Conservation (phyloP, 2,888 invertebrate species). For the Tricholauxania praeusta region DNA sequence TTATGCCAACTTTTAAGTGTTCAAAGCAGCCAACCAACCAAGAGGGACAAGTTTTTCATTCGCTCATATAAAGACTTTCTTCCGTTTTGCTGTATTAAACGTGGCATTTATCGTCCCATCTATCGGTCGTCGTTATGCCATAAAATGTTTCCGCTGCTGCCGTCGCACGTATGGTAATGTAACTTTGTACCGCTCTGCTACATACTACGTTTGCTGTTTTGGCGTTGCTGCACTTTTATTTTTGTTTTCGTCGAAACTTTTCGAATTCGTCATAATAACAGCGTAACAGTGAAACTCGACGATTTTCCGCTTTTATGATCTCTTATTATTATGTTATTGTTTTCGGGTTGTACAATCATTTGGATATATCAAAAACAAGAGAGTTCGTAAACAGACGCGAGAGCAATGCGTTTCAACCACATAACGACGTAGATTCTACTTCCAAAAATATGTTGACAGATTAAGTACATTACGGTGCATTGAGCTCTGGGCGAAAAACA, state of each 20-base stretch:
- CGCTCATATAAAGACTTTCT: no score
- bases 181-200: not conserved
- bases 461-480: no score
- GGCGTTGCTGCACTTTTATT: conserved; percentile 8
- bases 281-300: not conserved
- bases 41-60: no score
- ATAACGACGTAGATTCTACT: no score
- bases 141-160: no score
- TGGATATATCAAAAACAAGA: conserved; percentile 34
- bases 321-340: not conserved
- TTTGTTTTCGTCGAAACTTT: conserved; percentile 29
- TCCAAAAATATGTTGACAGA: no score
- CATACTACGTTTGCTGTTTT: conserved; percentile 27
- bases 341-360: conserved; percentile 38
- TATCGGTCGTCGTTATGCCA: no score
- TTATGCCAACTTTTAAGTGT: no score
- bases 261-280: conserved; percentile 1
- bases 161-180: not conserved
- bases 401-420: not conserved
- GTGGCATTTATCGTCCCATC: no score
- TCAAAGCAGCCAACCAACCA: no score
- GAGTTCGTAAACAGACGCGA: not conserved
- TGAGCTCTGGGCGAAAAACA: no score
- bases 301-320: not conserved
- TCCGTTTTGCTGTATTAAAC: no score